phyloP scores from a whole-genome alignment of 2,113 vertebrate species.

The Gadus macrocephalus region DNA sequence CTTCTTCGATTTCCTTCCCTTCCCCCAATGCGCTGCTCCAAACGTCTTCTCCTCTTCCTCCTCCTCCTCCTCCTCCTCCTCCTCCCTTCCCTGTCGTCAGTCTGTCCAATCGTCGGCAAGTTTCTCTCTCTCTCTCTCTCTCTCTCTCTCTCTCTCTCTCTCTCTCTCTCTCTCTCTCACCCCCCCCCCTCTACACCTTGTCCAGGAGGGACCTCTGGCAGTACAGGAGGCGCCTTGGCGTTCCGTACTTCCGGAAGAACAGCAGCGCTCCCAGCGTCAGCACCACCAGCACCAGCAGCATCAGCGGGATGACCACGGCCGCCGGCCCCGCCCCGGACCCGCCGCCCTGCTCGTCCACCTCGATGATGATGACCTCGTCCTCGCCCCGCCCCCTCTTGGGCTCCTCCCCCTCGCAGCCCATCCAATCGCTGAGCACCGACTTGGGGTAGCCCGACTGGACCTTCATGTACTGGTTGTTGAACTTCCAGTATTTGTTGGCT shows the following conservation, averaged over 20 bases:
- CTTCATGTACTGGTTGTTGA: slow-evolving; percentile 87
- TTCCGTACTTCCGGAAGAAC: slow-evolving; percentile 84
- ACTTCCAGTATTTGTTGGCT: slow-evolving; percentile 91
- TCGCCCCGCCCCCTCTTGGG: slow-evolving; percentile 68
- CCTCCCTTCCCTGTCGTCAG: slow-evolving; percentile 12
- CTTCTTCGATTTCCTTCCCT: background rate
- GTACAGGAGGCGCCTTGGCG: slow-evolving; percentile 84
- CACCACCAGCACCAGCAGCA: slow-evolving; percentile 80
- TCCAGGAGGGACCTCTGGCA: slow-evolving; percentile 90
- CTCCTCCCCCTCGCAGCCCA: slow-evolving; percentile 78
- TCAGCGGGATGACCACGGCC: slow-evolving; percentile 77
- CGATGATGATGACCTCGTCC: slow-evolving; percentile 80
- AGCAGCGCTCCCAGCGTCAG: slow-evolving; percentile 77
- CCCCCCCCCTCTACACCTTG: slow-evolving; percentile 77
- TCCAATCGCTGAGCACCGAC: slow-evolving; percentile 83
- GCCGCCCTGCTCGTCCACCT: slow-evolving; percentile 62
- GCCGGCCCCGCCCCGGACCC: slow-evolving; percentile 40
- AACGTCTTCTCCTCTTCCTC: slow-evolving; percentile 13
- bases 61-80: background rate
- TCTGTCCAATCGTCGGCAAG: background rate
- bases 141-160: slow-evolving; percentile 47
- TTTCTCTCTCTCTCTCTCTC: slow-evolving; percentile 13
- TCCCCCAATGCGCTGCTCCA: slow-evolving; percentile 12
- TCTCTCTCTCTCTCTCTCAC: background rate
- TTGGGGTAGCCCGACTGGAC: slow-evolving; percentile 87